Conservation (phyloP, 2,888 invertebrate species). For the Volucella inanis region DNA sequence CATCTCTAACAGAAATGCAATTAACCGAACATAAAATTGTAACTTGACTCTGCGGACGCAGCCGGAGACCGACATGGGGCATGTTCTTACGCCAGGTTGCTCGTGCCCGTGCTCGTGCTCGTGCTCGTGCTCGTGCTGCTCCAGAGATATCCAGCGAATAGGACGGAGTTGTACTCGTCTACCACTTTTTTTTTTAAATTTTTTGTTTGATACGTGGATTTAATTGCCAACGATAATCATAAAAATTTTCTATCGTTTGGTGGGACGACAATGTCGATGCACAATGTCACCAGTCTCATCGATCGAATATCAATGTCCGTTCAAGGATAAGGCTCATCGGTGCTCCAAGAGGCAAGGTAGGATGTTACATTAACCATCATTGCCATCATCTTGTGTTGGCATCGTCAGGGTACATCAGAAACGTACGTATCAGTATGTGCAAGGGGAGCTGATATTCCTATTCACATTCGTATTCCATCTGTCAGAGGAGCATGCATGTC, state of each 20-base stretch:
- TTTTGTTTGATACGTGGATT: constrained; percentile 59
- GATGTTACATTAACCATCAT: constrained; percentile 35
- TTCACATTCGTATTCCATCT: constrained; percentile 4
- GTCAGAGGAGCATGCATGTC: neutral
- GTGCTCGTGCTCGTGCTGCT: constrained; percentile 33
- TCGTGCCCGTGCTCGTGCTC: neutral
- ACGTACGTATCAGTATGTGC: neutral
- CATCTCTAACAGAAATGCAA: constrained; percentile 72
- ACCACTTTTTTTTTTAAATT: constrained; percentile 8
- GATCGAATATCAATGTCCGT: constrained; percentile 67
- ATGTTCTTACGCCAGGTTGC: constrained; percentile 15
- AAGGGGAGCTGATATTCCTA: constrained; percentile 12
- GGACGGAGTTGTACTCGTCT: neutral
- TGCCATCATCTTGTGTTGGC: constrained; percentile 46
- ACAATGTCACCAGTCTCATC: constrained; percentile 67
- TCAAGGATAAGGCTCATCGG: constrained; percentile 38
- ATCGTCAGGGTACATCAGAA: constrained; percentile 32
- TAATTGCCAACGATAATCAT: constrained; percentile 74
- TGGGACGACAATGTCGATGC: constrained; percentile 35
- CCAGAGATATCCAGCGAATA: constrained; percentile 54
- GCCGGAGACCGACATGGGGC: constrained; percentile 18
- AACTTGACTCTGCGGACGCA: constrained; percentile 16
- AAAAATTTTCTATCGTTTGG: constrained; percentile 64
- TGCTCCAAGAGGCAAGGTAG: constrained; percentile 3
- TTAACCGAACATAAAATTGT: constrained; percentile 71